Evolutionary conservation across 2,113 vertebrate species (phyloP).

Genomic region (Oncorhynchus keta): DNA sequence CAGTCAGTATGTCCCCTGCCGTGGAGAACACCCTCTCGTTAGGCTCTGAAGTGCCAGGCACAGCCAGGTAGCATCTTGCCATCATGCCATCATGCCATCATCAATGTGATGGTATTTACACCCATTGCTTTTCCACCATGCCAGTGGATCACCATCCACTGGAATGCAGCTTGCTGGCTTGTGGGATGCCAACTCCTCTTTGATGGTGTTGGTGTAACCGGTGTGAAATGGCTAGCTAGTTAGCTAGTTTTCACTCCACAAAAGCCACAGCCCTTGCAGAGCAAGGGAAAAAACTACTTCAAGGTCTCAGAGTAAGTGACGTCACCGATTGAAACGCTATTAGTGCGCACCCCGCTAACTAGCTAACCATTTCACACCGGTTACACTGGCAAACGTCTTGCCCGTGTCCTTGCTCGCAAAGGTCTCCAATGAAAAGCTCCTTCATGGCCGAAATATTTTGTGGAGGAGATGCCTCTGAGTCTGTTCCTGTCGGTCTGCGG

Average conservation of each 20-base stretch:
- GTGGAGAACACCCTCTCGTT: neutral
- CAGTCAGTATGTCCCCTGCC: too few relatives aligned
- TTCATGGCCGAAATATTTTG: conserved; percentile 20
- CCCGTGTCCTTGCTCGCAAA: neutral
- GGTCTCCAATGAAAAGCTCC: conserved; percentile 24
- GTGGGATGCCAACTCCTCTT: conserved; percentile 30
- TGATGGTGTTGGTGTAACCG: conserved; percentile 9
- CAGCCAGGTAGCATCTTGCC: neutral
- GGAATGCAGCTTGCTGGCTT: conserved; percentile 20
- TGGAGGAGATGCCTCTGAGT: conserved; percentile 30
- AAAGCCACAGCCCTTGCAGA: too few relatives aligned
- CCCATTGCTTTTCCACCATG: conserved; percentile 15
- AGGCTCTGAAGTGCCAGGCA: neutral
- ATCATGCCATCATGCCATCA: conserved; percentile 14
- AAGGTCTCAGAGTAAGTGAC: too few relatives aligned
- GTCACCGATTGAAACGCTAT: too few relatives aligned
- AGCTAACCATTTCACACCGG: too few relatives aligned
- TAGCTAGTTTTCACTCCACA: too few relatives aligned
- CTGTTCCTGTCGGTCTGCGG: conserved; percentile 30
- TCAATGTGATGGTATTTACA: conserved; percentile 22
- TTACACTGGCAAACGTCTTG: too few relatives aligned
- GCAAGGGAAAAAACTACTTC: too few relatives aligned
- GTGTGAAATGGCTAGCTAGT: too few relatives aligned
- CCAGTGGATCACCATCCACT: neutral
- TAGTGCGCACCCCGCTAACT: too few relatives aligned